A percentile compares a stretch with the other conserved stretches of the same genome.
Evolutionary conservation across 2,888 invertebrate genomes (phyloP).

Genomic region (Plemyria rubiginata): DNA sequence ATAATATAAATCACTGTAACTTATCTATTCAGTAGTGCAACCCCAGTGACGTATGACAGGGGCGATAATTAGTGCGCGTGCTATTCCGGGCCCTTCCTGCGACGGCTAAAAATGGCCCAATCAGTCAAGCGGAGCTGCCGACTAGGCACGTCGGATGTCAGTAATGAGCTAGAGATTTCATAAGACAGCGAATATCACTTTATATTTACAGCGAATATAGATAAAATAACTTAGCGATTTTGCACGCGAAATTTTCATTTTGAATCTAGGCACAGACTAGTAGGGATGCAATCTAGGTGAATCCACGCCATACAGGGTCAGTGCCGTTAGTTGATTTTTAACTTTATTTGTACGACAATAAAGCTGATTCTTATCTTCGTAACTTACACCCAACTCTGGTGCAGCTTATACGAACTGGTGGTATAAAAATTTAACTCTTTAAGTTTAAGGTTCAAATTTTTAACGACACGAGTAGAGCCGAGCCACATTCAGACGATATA

Average conservation of each 20-base stretch:
- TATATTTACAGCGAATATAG: too few relatives aligned
- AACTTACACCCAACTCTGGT: background rate
- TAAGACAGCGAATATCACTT: background rate
- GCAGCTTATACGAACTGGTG: too few relatives aligned
- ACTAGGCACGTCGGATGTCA: constrained; percentile 53
- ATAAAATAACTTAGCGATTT: background rate
- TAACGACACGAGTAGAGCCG: too few relatives aligned
- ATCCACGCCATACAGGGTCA: too few relatives aligned
- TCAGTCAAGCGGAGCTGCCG: constrained; percentile 70
- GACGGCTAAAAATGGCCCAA: constrained; percentile 80
- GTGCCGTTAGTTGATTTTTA: background rate
- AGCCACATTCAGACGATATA: too few relatives aligned
- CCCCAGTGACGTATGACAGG: constrained; percentile 50
- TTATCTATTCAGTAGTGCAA: constrained; percentile 54
- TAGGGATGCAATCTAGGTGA: too few relatives aligned
- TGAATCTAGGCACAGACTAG: too few relatives aligned
- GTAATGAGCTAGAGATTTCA: constrained; percentile 48
- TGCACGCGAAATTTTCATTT: background rate
- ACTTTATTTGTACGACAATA: background rate
- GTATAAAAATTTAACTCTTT: too few relatives aligned
- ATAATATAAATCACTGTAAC: constrained; percentile 67
- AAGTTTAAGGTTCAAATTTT: too few relatives aligned
- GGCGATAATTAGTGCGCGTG: constrained; percentile 72
- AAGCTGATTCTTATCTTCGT: background rate
- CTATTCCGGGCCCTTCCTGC: constrained; percentile 73